A percentile compares a stretch with the other conserved stretches of the same genome.
phyloP scores from a whole-genome alignment of 2,888 invertebrate species.

The Keiferia lycopersicella region DNA sequence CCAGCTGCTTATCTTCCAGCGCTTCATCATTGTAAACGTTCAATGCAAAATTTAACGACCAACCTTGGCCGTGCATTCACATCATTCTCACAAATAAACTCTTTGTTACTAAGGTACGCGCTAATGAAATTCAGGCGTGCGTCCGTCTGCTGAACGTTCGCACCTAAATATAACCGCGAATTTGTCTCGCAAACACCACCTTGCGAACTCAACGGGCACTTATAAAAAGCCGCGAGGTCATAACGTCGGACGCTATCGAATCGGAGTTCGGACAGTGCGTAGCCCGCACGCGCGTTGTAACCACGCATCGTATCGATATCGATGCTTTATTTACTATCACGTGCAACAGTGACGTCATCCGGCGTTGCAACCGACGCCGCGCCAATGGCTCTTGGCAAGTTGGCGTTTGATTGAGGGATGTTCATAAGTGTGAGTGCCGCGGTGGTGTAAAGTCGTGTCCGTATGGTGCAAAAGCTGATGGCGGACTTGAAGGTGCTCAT shows the following conservation, averaged over 20 bases:
- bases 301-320: slow-evolving; percentile 69
- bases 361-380: slow-evolving; percentile 66
- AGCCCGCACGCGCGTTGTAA: slow-evolving; percentile 71
- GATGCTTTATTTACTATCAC: slow-evolving; percentile 66
- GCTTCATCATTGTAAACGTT: slow-evolving; percentile 42
- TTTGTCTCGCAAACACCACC: slow-evolving; percentile 65
- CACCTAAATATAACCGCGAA: slow-evolving; percentile 70
- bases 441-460: slow-evolving; percentile 69
- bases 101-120: slow-evolving; percentile 32
- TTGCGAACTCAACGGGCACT: slow-evolving; percentile 74
- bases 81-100: slow-evolving; percentile 1
- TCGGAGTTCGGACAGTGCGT: slow-evolving; percentile 68
- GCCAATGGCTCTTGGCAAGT: slow-evolving; percentile 77
- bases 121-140: slow-evolving; percentile 41
- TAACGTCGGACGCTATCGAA: slow-evolving; percentile 57
- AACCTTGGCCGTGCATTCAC: slow-evolving; percentile 39
- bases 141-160: slow-evolving; percentile 50
- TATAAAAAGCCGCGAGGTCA: slow-evolving; percentile 80
- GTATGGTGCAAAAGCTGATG: slow-evolving; percentile 79
- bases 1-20: slow-evolving; percentile 49
- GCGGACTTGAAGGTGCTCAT: slow-evolving; percentile 79
- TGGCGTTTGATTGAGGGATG: slow-evolving; percentile 61
- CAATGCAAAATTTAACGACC: slow-evolving; percentile 31
- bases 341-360: slow-evolving; percentile 69
- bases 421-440: slow-evolving; percentile 68